Conservation (phyloP, 2,113 vertebrate genomes). For the Otus sunia region DNA sequence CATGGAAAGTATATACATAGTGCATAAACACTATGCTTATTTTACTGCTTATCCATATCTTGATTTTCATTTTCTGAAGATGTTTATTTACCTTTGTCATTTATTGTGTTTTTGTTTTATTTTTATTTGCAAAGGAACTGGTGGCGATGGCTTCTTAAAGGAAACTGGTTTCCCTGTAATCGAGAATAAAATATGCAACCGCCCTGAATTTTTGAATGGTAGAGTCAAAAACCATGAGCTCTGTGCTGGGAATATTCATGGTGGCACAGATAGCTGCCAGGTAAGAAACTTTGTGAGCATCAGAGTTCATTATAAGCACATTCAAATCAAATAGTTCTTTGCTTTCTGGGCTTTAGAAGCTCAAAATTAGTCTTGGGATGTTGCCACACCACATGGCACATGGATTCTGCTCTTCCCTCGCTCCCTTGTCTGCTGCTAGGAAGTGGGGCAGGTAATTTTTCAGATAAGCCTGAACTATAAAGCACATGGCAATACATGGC, state of each 20-base stretch:
- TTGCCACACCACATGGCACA: accelerated
- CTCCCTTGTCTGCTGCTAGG: background rate
- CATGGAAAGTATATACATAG: background rate
- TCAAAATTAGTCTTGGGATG: background rate
- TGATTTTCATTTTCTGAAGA: background rate
- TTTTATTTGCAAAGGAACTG: constrained; percentile 76
- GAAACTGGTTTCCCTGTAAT: constrained; percentile 93
- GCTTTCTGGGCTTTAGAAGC: background rate
- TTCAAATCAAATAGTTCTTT: background rate
- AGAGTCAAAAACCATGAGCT: constrained; percentile 82
- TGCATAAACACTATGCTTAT: background rate
- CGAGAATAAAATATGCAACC: constrained; percentile 92
- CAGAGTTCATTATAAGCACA: background rate
- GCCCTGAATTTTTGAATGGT: constrained; percentile 78
- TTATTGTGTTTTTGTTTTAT: background rate
- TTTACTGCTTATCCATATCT: background rate
- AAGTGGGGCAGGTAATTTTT: background rate
- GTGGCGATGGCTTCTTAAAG: constrained; percentile 80
- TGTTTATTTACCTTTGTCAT: background rate
- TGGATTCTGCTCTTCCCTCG: background rate
- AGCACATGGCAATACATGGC: accelerated
- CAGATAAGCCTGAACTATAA: background rate
- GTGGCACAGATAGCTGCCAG: constrained; percentile 91
- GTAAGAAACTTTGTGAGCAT: constrained; percentile 60
- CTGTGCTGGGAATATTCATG: constrained; percentile 88